These are phyloP conservation scores for Camponotus fellah DNA, from an alignment of 2,888 invertebrate species.

Conservation along the genomic window DNA sequence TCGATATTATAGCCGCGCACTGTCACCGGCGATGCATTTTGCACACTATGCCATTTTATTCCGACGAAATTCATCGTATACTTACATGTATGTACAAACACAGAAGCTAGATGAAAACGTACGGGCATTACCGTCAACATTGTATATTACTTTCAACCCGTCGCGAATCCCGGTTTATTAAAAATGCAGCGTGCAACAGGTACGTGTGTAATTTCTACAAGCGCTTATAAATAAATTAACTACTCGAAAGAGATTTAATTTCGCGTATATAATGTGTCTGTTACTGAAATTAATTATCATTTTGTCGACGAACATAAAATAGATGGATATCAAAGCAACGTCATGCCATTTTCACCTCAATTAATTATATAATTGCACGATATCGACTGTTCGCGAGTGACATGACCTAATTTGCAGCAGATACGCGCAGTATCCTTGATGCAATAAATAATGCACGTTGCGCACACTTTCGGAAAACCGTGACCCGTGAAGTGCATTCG, in stretches of 20 bases:
- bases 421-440: slow-evolving; percentile 22
- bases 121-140: slow-evolving; percentile 15
- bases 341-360: background rate
- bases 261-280: background rate
- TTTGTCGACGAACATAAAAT: background rate
- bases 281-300: slow-evolving; percentile 38
- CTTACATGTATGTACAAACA: slow-evolving; percentile 24
- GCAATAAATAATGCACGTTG: slow-evolving; percentile 29
- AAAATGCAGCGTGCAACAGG: slow-evolving; percentile 50
- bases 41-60: slow-evolving; percentile 9
- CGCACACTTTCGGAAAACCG: slow-evolving; percentile 19
- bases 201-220: slow-evolving; percentile 39
- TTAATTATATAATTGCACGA: background rate
- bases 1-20: slow-evolving; percentile 43
- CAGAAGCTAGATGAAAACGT: slow-evolving; percentile 2
- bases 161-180: slow-evolving; percentile 26
- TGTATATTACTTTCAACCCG: slow-evolving; percentile 27
- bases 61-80: background rate
- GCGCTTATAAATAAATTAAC: slow-evolving; percentile 20
- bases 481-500: background rate
- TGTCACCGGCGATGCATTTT: slow-evolving; percentile 10
- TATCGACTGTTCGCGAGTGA: slow-evolving; percentile 37
- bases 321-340: background rate
- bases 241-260: slow-evolving; percentile 25
- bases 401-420: slow-evolving; percentile 24